Base-by-base conservation (phyloP, 2,888 invertebrate species). In the Phaonia tiefii region DNA sequence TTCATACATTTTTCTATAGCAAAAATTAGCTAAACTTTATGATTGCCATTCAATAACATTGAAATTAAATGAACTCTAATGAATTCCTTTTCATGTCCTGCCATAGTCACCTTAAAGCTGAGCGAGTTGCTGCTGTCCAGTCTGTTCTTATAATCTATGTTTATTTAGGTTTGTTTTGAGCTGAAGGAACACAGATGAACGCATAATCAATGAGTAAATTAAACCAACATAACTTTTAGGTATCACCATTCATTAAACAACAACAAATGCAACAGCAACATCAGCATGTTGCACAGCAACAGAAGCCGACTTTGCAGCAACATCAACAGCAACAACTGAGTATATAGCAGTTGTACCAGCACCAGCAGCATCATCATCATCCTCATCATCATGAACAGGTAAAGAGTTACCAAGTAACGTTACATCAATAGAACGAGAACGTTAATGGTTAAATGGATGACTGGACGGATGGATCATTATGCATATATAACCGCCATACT, bases 181-280 rank as follows among this genome's bases (percentile, higher is more conserved):
- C 39, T 8, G 70, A 42, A 31, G 44, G 66, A 66, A 69, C 42
- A 60, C 69, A 75, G 67, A 54, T 46, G 66, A 81, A 78, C 75
- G 81, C 81, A 78, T 81, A 75, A 81, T 81, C 81, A 81, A 81
- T 78, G 81, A 72, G 81, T 75, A 78, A 78, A 81, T 81, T 78
- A 81, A 78, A 81, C 75, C 69, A 78, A 70, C 71, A 78, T 73
- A 81, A 78, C 72, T 69, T 72, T 78, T 56, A 56, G 75, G 72
- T 65, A 81, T 73, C 75, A 71, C 56, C 71, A 81, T 63, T 63
- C 63, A 63, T 63, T 63, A 63, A 39, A 42, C 39, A 22, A 63
- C 77, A 80, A 42, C n/a, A n/a, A n/a, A 31, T 73, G 20, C 56
- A 56, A 17, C 20, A 25, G n/a, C n/a, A 46, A 11, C 63, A 70